Evolutionary conservation across 2,113 vertebrate species (phyloP).

Genomic region (human (Homo sapiens)): GRCh38 chr4:129549501-129550000

Average conservation of each 20-base stretch:
- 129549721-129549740: background rate
- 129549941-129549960: conserved; percentile 16
- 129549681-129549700: background rate
- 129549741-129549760: background rate
- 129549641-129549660: background rate
- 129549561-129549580: background rate
- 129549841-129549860: conserved; percentile 31
- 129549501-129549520: background rate
- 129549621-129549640: background rate
- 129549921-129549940: conserved; percentile 37
- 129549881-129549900: background rate
- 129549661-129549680: background rate
- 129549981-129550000: conserved; percentile 24
- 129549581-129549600: background rate
- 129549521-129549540: background rate
- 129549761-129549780: background rate
- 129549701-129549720: conserved; percentile 2
- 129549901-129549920: conserved; percentile 14
- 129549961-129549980: conserved; percentile 41
- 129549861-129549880: conserved; percentile 12
- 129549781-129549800: background rate
- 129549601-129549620: background rate
- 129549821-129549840: background rate
- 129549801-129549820: background rate
- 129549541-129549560: background rate